Evolutionary conservation across 2,797 vertebrate genomes (phyloP), one percentile per base, ranked within the genome.

Genomic region (Eulemur coronatus): DNA sequence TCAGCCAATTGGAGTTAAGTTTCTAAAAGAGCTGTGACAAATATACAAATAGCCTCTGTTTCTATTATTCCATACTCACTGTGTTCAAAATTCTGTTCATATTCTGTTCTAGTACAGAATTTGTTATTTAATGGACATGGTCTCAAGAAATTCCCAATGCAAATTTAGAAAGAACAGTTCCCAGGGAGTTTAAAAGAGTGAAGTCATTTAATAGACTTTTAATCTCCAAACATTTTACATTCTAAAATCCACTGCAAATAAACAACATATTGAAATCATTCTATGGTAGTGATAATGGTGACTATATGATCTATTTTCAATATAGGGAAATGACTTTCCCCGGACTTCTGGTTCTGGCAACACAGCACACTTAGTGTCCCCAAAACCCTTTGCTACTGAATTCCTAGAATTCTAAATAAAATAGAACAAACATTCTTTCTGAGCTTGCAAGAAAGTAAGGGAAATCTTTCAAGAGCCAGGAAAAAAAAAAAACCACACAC

Each of bases 121-220:
- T 93, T 72, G 38, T 48, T 70, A 75, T 72, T 76, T 90, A 91
- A 92, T 52, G 46, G 55, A 69, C 28, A 72, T 70, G 24, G 6
- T 59, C 41, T 92, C 85, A 82, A 89, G 65, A 97, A 89, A 80
- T 78, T 46, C 57, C 33, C 91, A 92, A 30, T 41, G 17, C 28
- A 92, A 94, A 96, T 87, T 72, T 80, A 95, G 84, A 93, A 91
- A 78, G 61, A 92, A 63, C 30, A 79, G 59, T 69, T 92, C 46
- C 65, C 20, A 67, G 22, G 24, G 52, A 52, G 26, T 63, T 96
- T 93, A 55, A 86, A 81, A 94, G 50, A 94, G 81, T 80, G 24
- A 91, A 69, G 14, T 84, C 46, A 84, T 57, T 90, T 33, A 69
- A 84, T 48, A 50, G 35, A 57, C 72, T 78, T 93, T 91, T 81